A percentile compares a stretch with the other conserved stretches of the same genome.
phyloP scores from a whole-genome alignment of 2,888 invertebrate species.

The Nomada flava region DNA sequence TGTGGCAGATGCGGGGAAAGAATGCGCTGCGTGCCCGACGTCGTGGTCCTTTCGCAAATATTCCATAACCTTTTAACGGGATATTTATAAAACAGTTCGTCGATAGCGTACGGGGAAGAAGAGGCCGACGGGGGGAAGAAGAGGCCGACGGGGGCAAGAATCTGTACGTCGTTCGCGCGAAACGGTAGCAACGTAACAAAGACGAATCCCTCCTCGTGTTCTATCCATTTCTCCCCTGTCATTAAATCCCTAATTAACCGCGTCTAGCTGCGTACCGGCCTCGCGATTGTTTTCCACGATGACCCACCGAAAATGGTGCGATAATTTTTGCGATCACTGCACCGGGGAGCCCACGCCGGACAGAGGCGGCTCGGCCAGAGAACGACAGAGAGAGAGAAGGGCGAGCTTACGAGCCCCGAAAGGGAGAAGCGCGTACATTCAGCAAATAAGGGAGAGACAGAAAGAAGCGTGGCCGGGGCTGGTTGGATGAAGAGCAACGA shows the following conservation, averaged over 20 bases:
- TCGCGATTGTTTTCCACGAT: constrained; percentile 57
- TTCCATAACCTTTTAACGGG: background rate
- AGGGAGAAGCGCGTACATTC: constrained; percentile 27
- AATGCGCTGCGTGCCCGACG: constrained; percentile 21
- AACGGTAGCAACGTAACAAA: background rate
- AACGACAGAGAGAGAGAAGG: background rate
- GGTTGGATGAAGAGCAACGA: constrained; percentile 7
- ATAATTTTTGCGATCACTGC: constrained; percentile 73
- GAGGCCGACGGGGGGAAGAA: background rate
- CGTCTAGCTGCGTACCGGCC: constrained; percentile 22
- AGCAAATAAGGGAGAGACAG: constrained; percentile 6
- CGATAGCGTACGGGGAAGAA: background rate
- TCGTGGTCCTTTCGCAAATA: constrained; percentile 1
- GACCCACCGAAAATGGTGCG: constrained; percentile 63
- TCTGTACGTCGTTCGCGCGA: background rate
- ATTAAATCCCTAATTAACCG: constrained; percentile 52
- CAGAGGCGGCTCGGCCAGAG: constrained; percentile 33
- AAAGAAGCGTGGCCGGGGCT: constrained; percentile 1
- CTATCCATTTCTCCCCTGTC: background rate
- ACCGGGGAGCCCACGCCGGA: constrained; percentile 50
- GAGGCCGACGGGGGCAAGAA: background rate
- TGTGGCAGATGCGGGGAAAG: constrained; percentile 48
- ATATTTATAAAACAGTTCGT: constrained; percentile 1
- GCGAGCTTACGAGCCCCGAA: constrained; percentile 22
- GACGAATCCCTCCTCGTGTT: background rate